Base-by-base conservation (phyloP, 1,140 invertebrate species). In the Bacillus rossius region DNA sequence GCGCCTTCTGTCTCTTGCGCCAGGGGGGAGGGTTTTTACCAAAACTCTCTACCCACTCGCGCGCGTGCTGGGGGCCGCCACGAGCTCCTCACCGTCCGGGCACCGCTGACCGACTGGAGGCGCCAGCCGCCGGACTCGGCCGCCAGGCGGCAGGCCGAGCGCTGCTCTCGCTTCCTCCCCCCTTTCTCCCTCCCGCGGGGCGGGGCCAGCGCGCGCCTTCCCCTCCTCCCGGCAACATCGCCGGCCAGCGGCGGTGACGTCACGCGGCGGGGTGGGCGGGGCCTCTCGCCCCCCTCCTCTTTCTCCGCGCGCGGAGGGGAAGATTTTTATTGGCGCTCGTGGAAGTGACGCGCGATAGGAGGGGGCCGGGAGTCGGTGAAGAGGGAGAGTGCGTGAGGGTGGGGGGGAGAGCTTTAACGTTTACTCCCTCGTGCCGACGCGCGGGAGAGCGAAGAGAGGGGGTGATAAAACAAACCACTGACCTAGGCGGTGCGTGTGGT, bases 141-240 rank as follows among this genome's bases (percentile, higher is more conserved):
- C 55, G 47, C 55, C 17, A 57, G 55, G 37, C 49, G 55, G 23
- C 55, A 57, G 55, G 40, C 16, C 20, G 37, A 19, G 41, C 53
- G 53, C 53, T n/a, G 22, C 23, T 23, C 53, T 16, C 3, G 14
- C 20, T 10, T 16, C 8, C 25, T 20, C 42, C 14, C 49, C 49
- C 4, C 26, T 5, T 5, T 29, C 22, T 20, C 4, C 19, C 49
- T 14, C 49, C 14, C 20, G 26, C 13, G 54, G 55, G 55, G 55
- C 55, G 42, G 40, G 20, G 42, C 20, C 25, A 14, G 3, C 13
- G 10, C 38, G 40, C 26, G 25, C 10, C 29, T 34, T 34, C 29
- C 29, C 10, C 29, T 34, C 29, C 29, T 10, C 10, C 29, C 10
- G 10, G 4, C 29, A 34, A 34, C 29, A 10, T 34, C 29, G 4